Evolutionary conservation across 2,797 vertebrate genomes (phyloP), one percentile per base, ranked within the genome.

Genomic region (Sebastes hubbsi): DNA sequence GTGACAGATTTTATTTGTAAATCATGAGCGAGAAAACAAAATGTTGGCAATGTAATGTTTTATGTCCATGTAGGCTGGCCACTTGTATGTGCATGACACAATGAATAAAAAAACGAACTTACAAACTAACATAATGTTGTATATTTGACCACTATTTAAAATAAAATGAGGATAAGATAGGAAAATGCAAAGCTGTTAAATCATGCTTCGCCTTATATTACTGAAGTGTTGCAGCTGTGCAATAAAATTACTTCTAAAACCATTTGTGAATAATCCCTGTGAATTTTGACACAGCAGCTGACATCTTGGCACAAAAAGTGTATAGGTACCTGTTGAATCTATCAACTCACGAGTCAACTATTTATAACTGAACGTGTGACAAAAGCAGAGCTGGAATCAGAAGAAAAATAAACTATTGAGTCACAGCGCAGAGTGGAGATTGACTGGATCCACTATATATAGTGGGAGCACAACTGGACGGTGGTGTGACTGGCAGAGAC

Each of bases 391-490:
- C 79, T 66, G 85, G 77, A 90, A 89, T 92, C 81, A 81, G 81
- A 62, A 87, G 86, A 85, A 93, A 89, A 94, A 93, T 87, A 95
- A 90, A 84, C 81, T 84, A 90, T 93, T 94, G 92, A 91, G 90
- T 91, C 93, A 92, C 81, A 78, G 90, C 62, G 55, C 25, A 32
- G 85, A 87, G 80, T 66, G 68, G 81, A 92, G 92, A 95, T 95
- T 90, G 90, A 89, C 89, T 88, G 87, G 85, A 87, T 90, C 89
- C 87, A 88, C 95, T 96, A 95, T 94, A 94, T 95, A 94, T 96
- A 96, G 94, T 85, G 84, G 79, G 78, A 82, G 73, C 94, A 95
- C 95, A 95, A 95, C 94, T 94, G 95, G 93, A 93, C 90, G 86
- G 85, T 93, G 92, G 93, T 94, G 93, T 94, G 91, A 92, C 93